Base-by-base conservation (phyloP, 2,888 invertebrate species). In the Brachyptera risi region DNA sequence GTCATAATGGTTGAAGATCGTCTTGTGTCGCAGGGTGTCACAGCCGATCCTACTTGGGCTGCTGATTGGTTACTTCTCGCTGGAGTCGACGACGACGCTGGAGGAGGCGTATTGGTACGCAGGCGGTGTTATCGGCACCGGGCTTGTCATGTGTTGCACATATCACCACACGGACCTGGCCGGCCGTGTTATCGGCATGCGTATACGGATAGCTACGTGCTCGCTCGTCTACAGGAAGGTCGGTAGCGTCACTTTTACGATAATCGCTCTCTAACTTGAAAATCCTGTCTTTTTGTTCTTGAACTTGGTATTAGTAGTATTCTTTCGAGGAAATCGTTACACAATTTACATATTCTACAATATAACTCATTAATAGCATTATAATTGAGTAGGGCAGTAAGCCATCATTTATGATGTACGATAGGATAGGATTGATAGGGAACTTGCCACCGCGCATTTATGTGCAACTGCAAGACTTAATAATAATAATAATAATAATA, bases 171-270 rank as follows among this genome's bases (percentile, higher is more conserved):
- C 73, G 2, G 9, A 26, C 59, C 72, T 85, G 65, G 77, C 79
- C 31, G 79, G 80, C 69, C 76, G 79, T 67, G 80, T 85, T 66
- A 79, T 90, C 49, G 92, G 92, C 54, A 89, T 90, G 89, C 77
- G 86, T 71, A 79, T 90, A 59, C 76, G 92, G 68, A 81, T 92
- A 58, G 90, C 91, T 0, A 82, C 86, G 68, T 90, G 90, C 70
- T 88, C 90, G 0, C 73, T 93, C n/a, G 73, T 93, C 64, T 92
- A 90, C 72, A 82, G 90, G 78, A 93, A 93, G 82, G 91, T 90
- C n/a, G n/a, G n/a, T n/a, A n/a, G n/a, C n/a, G n/a, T n/a, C n/a
- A n/a, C n/a, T n/a, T n/a, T n/a, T n/a, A n/a, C n/a, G n/a, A n/a
- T n/a, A 75, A 61, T 65, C 57, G 65, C 67, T 59, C 47, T 49